phyloP scores from a whole-genome alignment of 2,113 vertebrate genomes.

The Nothobranchius kuhntae region DNA sequence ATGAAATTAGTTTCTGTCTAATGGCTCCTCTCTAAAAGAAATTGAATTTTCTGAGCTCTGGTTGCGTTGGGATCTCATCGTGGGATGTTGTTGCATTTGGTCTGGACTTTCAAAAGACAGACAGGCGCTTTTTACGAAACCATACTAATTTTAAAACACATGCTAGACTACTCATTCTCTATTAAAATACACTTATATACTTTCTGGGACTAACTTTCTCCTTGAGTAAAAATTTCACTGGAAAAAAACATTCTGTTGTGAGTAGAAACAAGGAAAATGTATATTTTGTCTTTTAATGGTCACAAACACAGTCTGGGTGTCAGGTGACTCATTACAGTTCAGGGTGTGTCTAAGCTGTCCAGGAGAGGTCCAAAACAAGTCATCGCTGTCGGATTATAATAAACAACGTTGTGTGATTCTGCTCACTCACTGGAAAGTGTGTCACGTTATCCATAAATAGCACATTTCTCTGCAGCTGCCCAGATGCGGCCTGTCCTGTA shows the following conservation, averaged over 20 bases:
- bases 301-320: slow-evolving; percentile 19
- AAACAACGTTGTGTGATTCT: slow-evolving; percentile 43
- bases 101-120: slow-evolving; percentile 21
- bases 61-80: slow-evolving; percentile 23
- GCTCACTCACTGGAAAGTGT: slow-evolving; percentile 53
- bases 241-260: not conserved
- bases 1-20: slow-evolving; percentile 55
- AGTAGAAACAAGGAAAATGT: not conserved
- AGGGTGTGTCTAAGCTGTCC: slow-evolving; percentile 30
- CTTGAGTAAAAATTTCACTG: not conserved
- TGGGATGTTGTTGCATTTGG: slow-evolving; percentile 23
- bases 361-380: slow-evolving; percentile 47
- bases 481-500: not conserved
- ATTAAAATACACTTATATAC: slow-evolving; percentile 11
- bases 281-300: not conserved
- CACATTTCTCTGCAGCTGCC: slow-evolving; percentile 51
- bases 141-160: not conserved
- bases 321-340: slow-evolving; percentile 34
- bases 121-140: slow-evolving; percentile 1
- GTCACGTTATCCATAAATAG: slow-evolving; percentile 60
- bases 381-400: slow-evolving; percentile 57
- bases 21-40: slow-evolving; percentile 46
- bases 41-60: slow-evolving; percentile 59
- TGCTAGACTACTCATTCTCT: slow-evolving; percentile 2
- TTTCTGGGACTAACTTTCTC: not conserved